These are phyloP conservation scores for Calameuta pallipes DNA, from an alignment of 2,888 invertebrate species.

Conservation along the genomic window DNA sequence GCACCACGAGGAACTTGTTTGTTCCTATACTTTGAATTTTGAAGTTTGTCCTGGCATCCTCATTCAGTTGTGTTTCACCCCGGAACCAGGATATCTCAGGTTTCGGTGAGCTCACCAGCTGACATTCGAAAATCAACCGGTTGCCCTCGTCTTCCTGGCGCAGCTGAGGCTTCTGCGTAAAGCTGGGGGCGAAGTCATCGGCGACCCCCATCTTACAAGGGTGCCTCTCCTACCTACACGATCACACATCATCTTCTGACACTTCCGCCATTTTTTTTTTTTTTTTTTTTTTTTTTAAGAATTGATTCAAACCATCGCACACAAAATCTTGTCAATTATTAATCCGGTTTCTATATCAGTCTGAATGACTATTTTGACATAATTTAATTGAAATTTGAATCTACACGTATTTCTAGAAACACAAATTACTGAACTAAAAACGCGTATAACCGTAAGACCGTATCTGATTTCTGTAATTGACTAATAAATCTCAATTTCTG, in stretches of 20 bases:
- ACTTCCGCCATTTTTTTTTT: background rate
- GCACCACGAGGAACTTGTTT: conserved; percentile 90
- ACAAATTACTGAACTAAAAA: too few relatives aligned
- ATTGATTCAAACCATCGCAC: conserved; percentile 12
- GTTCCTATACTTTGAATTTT: conserved; percentile 87
- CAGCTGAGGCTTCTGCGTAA: conserved; percentile 97
- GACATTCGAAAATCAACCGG: conserved; percentile 94
- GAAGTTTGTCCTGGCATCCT: conserved; percentile 88
- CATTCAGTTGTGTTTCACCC: conserved; percentile 85
- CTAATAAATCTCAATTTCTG: too few relatives aligned
- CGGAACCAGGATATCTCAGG: conserved; percentile 94
- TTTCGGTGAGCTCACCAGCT: conserved; percentile 86
- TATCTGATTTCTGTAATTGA: too few relatives aligned
- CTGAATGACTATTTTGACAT: background rate
- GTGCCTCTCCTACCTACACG: conserved; percentile 25
- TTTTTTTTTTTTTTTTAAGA: background rate
- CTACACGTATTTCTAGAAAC: too few relatives aligned
- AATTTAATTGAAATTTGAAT: too few relatives aligned
- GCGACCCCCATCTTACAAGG: conserved; percentile 79
- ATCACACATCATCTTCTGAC: background rate
- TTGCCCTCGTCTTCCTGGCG: conserved; percentile 97
- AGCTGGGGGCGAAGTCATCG: conserved; percentile 98
- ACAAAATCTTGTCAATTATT: conserved; percentile 1
- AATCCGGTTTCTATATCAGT: background rate
- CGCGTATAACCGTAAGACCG: too few relatives aligned